Evolutionary conservation across 2,797 vertebrate genomes (phyloP), one percentile per base, ranked within the genome.

Genomic region (Gambusia yucatana): DNA sequence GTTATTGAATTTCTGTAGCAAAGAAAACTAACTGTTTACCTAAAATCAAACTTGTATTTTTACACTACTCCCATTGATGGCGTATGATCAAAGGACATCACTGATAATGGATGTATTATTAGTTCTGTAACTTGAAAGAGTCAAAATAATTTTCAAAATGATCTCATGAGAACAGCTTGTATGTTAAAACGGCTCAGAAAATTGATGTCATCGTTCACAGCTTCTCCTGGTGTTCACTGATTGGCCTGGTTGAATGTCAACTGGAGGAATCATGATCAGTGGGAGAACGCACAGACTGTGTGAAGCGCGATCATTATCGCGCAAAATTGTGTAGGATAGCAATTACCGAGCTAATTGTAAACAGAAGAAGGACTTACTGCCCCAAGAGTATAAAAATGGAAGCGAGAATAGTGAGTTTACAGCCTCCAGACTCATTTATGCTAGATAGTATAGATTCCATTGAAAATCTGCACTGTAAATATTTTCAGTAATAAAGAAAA

Each of bases 401-500:
- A 25, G 55, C 61, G 69, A 72, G n/a, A 22, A 48, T 28, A 76
- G 76, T 39, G 33, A 44, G 73, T 59, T 44, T 28, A 14, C 43
- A 46, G 8, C 63, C 22, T 76, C 14, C 70, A 43, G 72, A 72
- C 55, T 88, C 55, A 47, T 25, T 79, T 9, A 30, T 59, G n/a
- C 44, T 2, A 71, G 8, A 33, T 76, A 9, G 65, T 71, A 72
- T 79, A 78, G 75, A 63, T 75, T 73, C 17, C 47, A 67, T 75
- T 81, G 77, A 80, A 44, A 59, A 28, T 22, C 43, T 79, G 43
- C 13, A 70, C 39, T 79, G 39, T n/a, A 73, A 3, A 16, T 59
- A 10, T 67, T 48, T 73, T 86, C 30, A 81, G 71, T 81, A 72
- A 71, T 63, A 76, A 65, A 4, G 72, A 75, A 78, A n/a, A 55